phyloP scores from a whole-genome alignment of 2,797 vertebrate species.

The Rhinophrynus dorsalis region DNA sequence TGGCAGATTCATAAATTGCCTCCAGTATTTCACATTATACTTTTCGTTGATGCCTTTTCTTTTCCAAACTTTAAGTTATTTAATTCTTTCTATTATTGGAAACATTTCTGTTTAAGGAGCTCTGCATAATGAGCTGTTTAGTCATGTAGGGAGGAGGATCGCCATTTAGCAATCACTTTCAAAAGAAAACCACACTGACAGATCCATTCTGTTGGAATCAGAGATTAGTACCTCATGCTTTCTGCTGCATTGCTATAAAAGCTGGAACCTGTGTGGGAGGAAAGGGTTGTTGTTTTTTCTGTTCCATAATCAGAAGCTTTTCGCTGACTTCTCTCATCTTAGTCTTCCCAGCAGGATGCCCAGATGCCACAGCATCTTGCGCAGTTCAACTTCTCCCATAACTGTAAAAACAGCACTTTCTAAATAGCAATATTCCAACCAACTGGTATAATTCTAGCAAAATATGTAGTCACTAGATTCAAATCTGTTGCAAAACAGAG shows the following conservation, averaged over 20 bases:
- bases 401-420: conserved; percentile 1
- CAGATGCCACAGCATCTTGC: conserved; percentile 36
- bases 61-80: background rate
- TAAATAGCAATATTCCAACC: background rate
- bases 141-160: background rate
- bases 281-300: conserved; percentile 20
- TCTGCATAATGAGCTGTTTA: conserved; percentile 32
- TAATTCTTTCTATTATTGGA: conserved; percentile 9
- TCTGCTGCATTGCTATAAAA: conserved; percentile 19
- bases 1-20: no score
- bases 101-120: conserved; percentile 5
- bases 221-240: conserved; percentile 19
- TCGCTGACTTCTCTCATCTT: conserved; percentile 39
- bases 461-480: background rate
- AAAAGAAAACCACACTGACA: conserved; percentile 16
- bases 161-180: background rate
- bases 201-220: conserved; percentile 8
- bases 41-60: background rate
- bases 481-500: background rate
- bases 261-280: conserved; percentile 46
- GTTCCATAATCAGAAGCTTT: conserved; percentile 45
- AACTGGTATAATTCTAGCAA: conserved; percentile 1
- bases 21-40: no score
- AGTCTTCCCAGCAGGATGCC: conserved; percentile 32
- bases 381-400: conserved; percentile 21